Evolutionary conservation across 2,113 vertebrate genomes (phyloP).

Genomic region (Varanus komodoensis): DNA sequence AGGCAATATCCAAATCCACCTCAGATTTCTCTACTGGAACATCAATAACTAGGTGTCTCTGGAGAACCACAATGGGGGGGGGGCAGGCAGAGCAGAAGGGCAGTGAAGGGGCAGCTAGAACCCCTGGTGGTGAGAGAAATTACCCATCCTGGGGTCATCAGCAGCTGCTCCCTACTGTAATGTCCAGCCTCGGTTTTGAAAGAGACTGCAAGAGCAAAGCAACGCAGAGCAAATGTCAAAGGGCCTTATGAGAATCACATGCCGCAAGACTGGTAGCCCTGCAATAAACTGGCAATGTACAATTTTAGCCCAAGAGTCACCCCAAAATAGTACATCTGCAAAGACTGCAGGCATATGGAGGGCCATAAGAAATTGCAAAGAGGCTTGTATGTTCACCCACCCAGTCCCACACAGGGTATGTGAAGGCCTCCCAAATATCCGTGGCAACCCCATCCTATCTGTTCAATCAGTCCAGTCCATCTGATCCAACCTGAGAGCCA

Average conservation of each 20-base stretch:
- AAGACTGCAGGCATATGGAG: neutral
- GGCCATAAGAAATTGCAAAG: neutral
- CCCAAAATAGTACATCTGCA: neutral
- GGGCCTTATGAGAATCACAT: neutral
- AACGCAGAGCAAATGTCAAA: neutral
- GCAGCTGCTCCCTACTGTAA: no score
- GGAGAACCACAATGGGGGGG: no score
- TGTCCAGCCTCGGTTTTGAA: neutral
- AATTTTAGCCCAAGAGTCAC: neutral
- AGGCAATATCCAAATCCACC: neutral
- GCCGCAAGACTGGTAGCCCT: neutral
- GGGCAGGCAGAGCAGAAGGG: neutral
- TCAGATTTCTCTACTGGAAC: neutral
- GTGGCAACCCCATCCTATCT: neutral
- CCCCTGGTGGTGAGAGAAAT: no score
- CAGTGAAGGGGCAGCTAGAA: neutral
- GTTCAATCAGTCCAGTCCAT: neutral
- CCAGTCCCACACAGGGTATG: neutral
- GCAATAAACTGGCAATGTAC: neutral
- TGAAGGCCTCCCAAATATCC: neutral
- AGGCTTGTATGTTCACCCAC: neutral
- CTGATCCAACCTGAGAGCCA: neutral
- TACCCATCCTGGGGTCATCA: neutral
- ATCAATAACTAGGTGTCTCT: no score
- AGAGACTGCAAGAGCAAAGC: neutral